Base-by-base conservation (phyloP, 2,113 vertebrate genomes). In the Tragelaphus buxtoni region DNA sequence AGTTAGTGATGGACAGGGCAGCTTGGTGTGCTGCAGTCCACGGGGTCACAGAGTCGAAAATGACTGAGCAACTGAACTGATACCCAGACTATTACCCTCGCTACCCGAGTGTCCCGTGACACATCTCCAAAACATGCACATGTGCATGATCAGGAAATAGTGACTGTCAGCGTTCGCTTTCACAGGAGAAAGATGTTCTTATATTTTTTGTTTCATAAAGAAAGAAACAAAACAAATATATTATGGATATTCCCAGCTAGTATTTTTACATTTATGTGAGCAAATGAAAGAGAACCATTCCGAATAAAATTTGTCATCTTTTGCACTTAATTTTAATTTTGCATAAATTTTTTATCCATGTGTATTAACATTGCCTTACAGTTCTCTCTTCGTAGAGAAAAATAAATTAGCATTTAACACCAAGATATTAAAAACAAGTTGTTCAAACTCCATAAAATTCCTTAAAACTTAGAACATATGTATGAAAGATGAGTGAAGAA, bases 381-480 rank as follows among this genome's bases (percentile, higher is more conserved):
- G 69, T 74, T 42, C 11, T 74, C 18, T 77, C 35, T 47, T 94
- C 3, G 32, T 47, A 63, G 53, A 74, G 79, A 45, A 90, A 88
- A 90, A 77, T 17, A 88, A 42, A 32, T 60, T 28, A 55, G 35
- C 51, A 56, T 53, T 94, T 87, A 65, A 93, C 45, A 95, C 20
- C 5, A 94, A 74, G 20, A 94, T 84, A 63, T 55, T 92, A 83
- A 90, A 60, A 69, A 74, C 85, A 91, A 95, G 51, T 65, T 80
- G 22, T 55, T 90, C 45, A 55, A 84, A 74, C 24, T 61, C 61
- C 69, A 81, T 90, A 84, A 94, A 90, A 95, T 88, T 92, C 81
- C 86, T 88, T 90, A 28, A 84, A 55, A 65, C 47, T 92, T 72
- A 96, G 93, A 92, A 76, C 93, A 90, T 17, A 42, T 45, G 84